These are phyloP conservation scores for Neostethus bicornis DNA, from an alignment of 2,797 vertebrate species.

Conservation along the genomic window DNA sequence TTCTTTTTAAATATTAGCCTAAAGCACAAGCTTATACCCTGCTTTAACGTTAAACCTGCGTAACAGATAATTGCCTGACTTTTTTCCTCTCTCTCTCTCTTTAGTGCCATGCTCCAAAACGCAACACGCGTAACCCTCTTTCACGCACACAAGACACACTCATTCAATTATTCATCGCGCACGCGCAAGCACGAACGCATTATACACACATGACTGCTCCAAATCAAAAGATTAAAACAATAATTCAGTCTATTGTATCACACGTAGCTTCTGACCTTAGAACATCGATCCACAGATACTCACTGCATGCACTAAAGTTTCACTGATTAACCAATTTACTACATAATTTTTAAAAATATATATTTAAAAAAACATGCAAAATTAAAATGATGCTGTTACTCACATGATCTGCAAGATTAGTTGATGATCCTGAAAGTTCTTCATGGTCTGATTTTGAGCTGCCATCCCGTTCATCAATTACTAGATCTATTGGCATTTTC, in stretches of 20 bases:
- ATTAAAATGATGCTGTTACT: constrained; percentile 75
- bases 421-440: constrained; percentile 98
- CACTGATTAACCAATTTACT: too few species aligned
- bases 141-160: constrained; percentile 25
- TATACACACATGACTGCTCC: constrained; percentile 72
- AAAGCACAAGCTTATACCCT: constrained; percentile 73
- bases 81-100: constrained; percentile 22
- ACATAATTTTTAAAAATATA: too few species aligned
- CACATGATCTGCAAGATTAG: constrained; percentile 98
- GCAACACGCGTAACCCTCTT: constrained; percentile 18
- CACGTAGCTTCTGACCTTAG: constrained; percentile 77
- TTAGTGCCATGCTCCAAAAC: constrained; percentile 52
- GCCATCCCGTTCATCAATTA: constrained; percentile 98
- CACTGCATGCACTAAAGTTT: too few species aligned
- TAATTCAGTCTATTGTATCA: constrained; percentile 76
- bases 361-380: too few species aligned
- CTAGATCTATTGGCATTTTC: constrained; percentile 99
- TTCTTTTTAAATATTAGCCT: constrained; percentile 75
- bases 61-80: constrained; percentile 72
- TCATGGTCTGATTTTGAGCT: constrained; percentile 99
- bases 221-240: constrained; percentile 81
- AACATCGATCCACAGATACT: constrained; percentile 69
- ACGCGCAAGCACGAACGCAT: constrained; percentile 51
- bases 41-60: constrained; percentile 72
- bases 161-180: constrained; percentile 29